Evolutionary conservation across 1,140 invertebrate species (phyloP).

Genomic region (Caenorhabditis inopinata): DNA sequence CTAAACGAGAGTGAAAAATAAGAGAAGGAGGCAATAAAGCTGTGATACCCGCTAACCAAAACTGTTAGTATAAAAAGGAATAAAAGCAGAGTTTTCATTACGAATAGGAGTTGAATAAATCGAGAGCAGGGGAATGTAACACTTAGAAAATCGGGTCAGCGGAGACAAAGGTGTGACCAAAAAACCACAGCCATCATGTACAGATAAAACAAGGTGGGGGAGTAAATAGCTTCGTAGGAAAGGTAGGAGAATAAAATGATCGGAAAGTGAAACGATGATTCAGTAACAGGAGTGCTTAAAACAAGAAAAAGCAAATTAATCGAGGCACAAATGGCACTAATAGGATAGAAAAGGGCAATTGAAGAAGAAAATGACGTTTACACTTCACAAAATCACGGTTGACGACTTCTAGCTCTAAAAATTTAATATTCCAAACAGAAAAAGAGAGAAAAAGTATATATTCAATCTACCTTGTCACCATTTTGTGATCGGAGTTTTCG

Average conservation of each 20-base stretch:
- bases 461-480: constrained; percentile 15
- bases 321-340: constrained; percentile 24
- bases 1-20: not conserved
- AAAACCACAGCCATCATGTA: not conserved
- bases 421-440: not conserved
- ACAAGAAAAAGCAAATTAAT: not conserved
- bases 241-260: not conserved
- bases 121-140: too few relatives aligned
- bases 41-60: not conserved
- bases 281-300: not conserved
- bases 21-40: not conserved
- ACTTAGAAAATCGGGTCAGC: not conserved
- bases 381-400: constrained; percentile 17
- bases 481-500: constrained; percentile 15
- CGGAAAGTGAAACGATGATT: not conserved
- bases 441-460: not conserved
- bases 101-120: not conserved
- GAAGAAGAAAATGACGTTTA: constrained; percentile 13
- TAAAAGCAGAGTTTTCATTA: not conserved
- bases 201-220: constrained; percentile 1
- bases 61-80: not conserved
- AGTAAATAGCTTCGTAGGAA: not conserved
- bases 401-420: constrained; percentile 32
- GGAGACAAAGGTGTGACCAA: not conserved
- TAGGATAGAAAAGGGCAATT: not conserved